Evolutionary conservation across 2,888 invertebrate genomes (phyloP).

Genomic region (Hartigia nigra): DNA sequence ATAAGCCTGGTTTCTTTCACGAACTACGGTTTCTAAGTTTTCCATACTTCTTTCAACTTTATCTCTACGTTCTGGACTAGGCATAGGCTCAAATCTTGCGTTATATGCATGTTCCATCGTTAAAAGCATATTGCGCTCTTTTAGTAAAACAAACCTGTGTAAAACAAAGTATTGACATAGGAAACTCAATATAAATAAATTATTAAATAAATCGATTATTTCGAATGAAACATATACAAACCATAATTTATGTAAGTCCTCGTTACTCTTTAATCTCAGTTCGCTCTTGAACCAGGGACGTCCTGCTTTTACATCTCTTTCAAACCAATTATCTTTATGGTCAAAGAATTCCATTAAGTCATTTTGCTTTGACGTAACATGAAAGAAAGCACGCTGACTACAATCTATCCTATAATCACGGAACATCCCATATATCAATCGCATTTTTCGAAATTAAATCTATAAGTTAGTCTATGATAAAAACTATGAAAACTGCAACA

Average conservation of each 20-base stretch:
- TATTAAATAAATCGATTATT: slow-evolving; percentile 9
- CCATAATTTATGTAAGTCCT: slow-evolving; percentile 97
- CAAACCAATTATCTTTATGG: slow-evolving; percentile 84
- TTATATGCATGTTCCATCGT: slow-evolving; percentile 93
- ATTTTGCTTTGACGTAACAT: slow-evolving; percentile 63
- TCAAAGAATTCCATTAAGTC: slow-evolving; percentile 93
- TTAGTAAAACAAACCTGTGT: slow-evolving; percentile 82
- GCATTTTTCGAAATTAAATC: not conserved
- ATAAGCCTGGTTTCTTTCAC: slow-evolving; percentile 93
- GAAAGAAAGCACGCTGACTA: slow-evolving; percentile 30
- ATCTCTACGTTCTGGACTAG: slow-evolving; percentile 92
- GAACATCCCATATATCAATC: not conserved
- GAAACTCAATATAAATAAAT: slow-evolving; percentile 3
- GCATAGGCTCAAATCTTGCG: slow-evolving; percentile 76
- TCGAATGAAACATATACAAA: slow-evolving; percentile 65
- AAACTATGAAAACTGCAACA: not conserved
- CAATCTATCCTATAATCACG: slow-evolving; percentile 6
- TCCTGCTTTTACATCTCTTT: slow-evolving; percentile 80
- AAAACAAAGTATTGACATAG: slow-evolving; percentile 8
- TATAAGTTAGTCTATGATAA: not conserved
- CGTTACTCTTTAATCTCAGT: slow-evolving; percentile 92
- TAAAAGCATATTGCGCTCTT: slow-evolving; percentile 96
- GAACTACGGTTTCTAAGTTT: slow-evolving; percentile 89
- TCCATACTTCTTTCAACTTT: slow-evolving; percentile 96
- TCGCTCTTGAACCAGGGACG: slow-evolving; percentile 92